phyloP scores from a whole-genome alignment of 2,888 invertebrate species.

The Epistrophe eligans region DNA sequence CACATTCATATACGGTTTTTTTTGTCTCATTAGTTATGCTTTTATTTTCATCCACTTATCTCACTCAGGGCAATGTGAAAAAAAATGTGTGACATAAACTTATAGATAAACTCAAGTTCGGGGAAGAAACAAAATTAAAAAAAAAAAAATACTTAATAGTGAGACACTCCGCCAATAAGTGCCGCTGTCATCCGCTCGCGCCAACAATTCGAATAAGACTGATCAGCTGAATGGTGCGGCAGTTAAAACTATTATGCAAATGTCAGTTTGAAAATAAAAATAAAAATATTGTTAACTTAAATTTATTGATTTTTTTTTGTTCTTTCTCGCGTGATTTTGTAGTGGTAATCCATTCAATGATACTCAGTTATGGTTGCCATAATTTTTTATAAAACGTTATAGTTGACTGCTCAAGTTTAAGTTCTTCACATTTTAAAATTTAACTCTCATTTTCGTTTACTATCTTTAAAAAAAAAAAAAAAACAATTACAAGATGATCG shows the following conservation, averaged over 20 bases:
- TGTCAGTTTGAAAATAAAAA: constrained; percentile 51
- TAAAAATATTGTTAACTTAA: constrained; percentile 70
- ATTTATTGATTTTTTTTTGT: constrained; percentile 69
- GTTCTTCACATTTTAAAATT: no score
- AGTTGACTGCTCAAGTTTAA: no score
- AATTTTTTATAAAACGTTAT: no score
- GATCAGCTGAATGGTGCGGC: constrained; percentile 81
- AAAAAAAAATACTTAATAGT: constrained; percentile 26
- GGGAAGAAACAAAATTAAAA: background rate
- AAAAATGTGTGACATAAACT: constrained; percentile 43
- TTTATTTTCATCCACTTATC: constrained; percentile 36
- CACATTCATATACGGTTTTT: constrained; percentile 34
- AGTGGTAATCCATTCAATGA: constrained; percentile 20
- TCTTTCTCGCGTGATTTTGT: constrained; percentile 24
- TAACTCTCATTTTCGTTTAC: no score
- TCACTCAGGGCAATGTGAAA: constrained; percentile 21
- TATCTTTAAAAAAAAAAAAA: no score
- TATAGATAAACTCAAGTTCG: background rate
- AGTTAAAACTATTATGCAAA: constrained; percentile 79
- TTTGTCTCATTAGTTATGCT: constrained; percentile 38
- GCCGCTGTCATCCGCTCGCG: constrained; percentile 79
- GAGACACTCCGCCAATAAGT: constrained; percentile 53
- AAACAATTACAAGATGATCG: no score
- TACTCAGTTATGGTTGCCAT: constrained; percentile 4
- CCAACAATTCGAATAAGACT: constrained; percentile 82